Evolutionary conservation across 2,113 vertebrate genomes (phyloP).

Genomic region (Mastomys natalensis): DNA sequence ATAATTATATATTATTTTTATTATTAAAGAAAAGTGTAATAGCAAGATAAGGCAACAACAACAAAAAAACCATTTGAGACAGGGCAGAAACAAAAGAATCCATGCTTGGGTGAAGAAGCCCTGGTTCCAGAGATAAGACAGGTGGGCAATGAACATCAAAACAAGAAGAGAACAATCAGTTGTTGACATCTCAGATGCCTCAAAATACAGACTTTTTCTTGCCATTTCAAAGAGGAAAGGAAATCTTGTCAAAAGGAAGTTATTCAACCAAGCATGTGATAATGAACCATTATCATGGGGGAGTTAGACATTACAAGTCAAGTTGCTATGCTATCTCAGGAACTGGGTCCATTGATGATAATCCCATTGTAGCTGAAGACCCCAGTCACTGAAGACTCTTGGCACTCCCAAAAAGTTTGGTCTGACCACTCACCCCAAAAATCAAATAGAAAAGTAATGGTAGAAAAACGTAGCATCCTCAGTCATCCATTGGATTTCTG

Average conservation of each 20-base stretch:
- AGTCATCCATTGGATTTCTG: neutral
- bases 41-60: neutral
- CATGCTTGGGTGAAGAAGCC: neutral
- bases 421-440: neutral
- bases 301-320: neutral
- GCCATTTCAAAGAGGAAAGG: neutral
- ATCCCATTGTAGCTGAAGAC: neutral
- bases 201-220: neutral
- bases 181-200: neutral
- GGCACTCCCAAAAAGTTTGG: neutral
- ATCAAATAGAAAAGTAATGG: neutral
- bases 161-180: neutral
- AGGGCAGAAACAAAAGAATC: neutral
- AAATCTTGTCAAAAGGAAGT: neutral
- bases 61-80: neutral
- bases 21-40: neutral
- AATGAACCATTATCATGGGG: neutral
- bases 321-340: neutral
- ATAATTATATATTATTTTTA: no score
- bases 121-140: neutral
- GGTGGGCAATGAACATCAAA: neutral
- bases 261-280: neutral
- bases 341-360: neutral
- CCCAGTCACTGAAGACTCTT: neutral
- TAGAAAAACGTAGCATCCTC: neutral